These are phyloP conservation scores for Antrozous pallidus DNA, from an alignment of 2,797 vertebrate genomes.

Conservation along the genomic window DNA sequence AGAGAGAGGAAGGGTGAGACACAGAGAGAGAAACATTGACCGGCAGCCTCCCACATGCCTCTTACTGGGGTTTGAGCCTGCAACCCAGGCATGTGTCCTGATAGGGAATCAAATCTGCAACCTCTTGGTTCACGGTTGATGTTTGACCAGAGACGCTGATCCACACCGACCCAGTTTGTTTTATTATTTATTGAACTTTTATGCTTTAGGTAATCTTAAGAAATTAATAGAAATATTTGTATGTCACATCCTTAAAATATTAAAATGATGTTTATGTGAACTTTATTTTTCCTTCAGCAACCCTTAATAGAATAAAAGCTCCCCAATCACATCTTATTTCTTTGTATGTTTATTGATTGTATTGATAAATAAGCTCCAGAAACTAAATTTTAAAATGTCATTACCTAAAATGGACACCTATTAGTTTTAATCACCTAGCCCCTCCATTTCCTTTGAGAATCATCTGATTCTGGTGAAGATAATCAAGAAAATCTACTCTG, in stretches of 20 bases:
- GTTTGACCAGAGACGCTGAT: no score
- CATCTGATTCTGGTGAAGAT: neutral
- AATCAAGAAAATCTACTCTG: neutral
- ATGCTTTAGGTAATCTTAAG: neutral
- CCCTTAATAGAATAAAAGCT: neutral
- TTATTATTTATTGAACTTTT: constrained; percentile 18
- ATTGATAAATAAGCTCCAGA: neutral
- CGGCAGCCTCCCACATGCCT: no score
- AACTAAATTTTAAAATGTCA: constrained; percentile 16
- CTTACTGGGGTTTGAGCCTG: no score
- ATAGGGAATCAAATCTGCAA: no score
- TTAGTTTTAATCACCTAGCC: neutral
- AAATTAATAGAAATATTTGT: neutral
- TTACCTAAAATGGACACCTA: neutral
- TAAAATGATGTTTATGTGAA: neutral
- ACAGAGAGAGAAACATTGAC: no score
- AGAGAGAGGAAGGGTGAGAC: no score
- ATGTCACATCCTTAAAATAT: neutral
- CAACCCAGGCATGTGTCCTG: no score
- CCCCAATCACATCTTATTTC: neutral
- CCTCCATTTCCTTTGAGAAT: constrained; percentile 16
- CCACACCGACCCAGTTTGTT: neutral
- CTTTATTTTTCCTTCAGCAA: neutral
- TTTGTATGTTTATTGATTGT: neutral
- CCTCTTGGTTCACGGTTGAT: no score